Evolutionary conservation across 2,888 invertebrate genomes (phyloP).

Genomic region (Phania funesta): DNA sequence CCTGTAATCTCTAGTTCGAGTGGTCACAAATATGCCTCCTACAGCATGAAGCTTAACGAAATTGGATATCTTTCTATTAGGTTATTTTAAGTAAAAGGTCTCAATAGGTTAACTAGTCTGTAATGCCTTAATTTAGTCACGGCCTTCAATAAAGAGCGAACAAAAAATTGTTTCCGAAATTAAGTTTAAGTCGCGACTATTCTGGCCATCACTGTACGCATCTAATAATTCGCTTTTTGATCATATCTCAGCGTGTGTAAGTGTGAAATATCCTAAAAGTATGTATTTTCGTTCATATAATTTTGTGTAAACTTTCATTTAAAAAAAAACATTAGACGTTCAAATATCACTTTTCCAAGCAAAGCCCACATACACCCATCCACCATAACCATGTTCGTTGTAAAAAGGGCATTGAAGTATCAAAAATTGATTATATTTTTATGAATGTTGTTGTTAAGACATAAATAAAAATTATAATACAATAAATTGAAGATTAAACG

Average conservation of each 20-base stretch:
- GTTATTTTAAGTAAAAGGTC: too few species aligned
- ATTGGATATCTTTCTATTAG: too few species aligned
- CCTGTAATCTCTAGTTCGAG: too few species aligned
- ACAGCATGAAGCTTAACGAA: too few species aligned
- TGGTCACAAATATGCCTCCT: too few species aligned
- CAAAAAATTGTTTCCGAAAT: too few species aligned
- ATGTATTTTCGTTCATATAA: neutral
- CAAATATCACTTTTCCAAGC: neutral
- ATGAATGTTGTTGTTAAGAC: slow-evolving; percentile 18
- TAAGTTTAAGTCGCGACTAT: too few species aligned
- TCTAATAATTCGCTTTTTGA: neutral
- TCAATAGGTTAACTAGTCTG: too few species aligned
- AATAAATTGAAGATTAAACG: slow-evolving; percentile 44
- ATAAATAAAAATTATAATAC: slow-evolving; percentile 33
- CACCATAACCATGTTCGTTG: neutral
- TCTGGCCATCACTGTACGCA: neutral
- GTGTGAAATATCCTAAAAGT: neutral
- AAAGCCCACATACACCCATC: neutral
- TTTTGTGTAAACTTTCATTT: slow-evolving; percentile 32
- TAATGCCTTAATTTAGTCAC: too few species aligned
- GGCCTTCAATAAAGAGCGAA: too few species aligned
- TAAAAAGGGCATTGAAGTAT: slow-evolving; percentile 4
- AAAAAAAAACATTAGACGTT: slow-evolving; percentile 12
- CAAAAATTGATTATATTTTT: slow-evolving; percentile 30
- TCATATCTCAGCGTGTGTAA: neutral